Evolutionary conservation across 2,888 invertebrate genomes (phyloP).

Genomic region (Dryocosmus kuriphilus): DNA sequence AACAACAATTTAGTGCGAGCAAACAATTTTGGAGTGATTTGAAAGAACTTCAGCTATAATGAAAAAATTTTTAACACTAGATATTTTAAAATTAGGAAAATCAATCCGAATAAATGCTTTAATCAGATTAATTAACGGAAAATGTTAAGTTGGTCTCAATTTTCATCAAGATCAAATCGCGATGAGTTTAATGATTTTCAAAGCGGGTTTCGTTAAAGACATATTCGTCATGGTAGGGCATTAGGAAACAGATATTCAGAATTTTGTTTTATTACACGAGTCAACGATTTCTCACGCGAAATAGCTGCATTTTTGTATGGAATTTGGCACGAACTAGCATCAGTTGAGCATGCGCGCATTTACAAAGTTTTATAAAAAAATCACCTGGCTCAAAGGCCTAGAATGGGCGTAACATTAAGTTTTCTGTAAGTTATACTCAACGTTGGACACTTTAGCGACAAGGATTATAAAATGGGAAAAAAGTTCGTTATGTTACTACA

Average conservation of each 20-base stretch:
- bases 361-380: too few relatives aligned
- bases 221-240: background rate
- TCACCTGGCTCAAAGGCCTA: background rate
- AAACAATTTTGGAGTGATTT: too few relatives aligned
- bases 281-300: background rate
- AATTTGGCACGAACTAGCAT: background rate
- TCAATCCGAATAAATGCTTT: too few relatives aligned
- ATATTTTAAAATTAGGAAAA: too few relatives aligned
- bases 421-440: too few relatives aligned
- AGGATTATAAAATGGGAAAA: too few relatives aligned
- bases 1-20: too few relatives aligned
- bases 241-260: background rate
- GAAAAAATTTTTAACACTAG: too few relatives aligned
- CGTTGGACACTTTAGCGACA: too few relatives aligned
- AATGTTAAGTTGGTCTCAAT: background rate
- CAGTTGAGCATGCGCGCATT: background rate
- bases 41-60: too few relatives aligned
- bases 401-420: constrained; percentile 23
- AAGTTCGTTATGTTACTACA: too few relatives aligned
- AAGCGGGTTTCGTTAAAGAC: background rate
- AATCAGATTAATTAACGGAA: too few relatives aligned
- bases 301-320: background rate
- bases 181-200: background rate
- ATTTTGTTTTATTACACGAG: background rate
- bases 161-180: background rate